Evolutionary conservation across 2,888 invertebrate species (phyloP), one percentile per base, ranked within the genome.

Genomic region (Melangyna quadrimaculata): DNA sequence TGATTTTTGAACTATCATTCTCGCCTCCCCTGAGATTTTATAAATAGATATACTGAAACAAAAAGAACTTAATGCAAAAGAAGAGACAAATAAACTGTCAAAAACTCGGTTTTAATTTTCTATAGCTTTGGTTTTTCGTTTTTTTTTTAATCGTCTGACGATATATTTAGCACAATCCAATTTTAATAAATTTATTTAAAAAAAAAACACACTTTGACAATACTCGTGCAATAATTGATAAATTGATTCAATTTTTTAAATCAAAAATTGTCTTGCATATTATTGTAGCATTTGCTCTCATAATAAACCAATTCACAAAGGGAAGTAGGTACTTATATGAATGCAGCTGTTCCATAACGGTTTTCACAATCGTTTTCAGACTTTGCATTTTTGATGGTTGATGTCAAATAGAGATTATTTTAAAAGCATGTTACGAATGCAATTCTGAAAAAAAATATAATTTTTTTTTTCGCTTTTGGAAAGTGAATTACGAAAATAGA

Each of bases 1-100:
- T 65, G 24, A 67, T 53, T 75, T 55, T 63, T 74, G 40, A 40
- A 61, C 61, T 55, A 48, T 45, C 10, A 65, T 53, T 53, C 32
- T 55, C 59, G 59, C 67, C 74, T 70, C 74, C 78, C 71, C 83
- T 43, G 55, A 83, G 78, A 57, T 63, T 43, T 70, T 83, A 83
- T 65, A 83, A 83, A 83, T 83, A 83, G 82, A 78, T 27, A 45
- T 27, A 29, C 43, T 6, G 12, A 59, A 61, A 35, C 22, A 37
- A 61, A 53, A 74, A 74, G 51, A 48, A 45, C 61, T 74, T 69
- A 57, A 57, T 65, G 74, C 78, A 61, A 73, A 70, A 78, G 55
- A 82, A 53, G 32, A 51, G 35, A 53, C 67, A 51, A 59, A 43
- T n/a, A 81, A 81, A 43, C 43, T 70, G 57, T 78, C 74, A 78